These are phyloP conservation scores for Nipponia nippon DNA, from an alignment of 2,113 vertebrate species.

Conservation along the genomic window DNA sequence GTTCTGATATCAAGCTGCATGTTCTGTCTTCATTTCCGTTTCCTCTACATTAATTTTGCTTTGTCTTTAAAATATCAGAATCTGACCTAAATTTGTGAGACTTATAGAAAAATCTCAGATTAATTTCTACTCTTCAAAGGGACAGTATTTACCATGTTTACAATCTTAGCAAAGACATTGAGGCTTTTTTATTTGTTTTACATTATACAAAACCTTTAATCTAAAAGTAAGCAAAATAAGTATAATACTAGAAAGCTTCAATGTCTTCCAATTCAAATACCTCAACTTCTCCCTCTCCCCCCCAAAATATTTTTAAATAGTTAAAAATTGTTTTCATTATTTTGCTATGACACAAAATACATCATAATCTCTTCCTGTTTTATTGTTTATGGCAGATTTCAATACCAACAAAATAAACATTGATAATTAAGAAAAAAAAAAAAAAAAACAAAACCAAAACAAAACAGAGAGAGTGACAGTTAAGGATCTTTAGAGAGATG, in stretches of 20 bases:
- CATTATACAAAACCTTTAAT: neutral
- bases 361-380: neutral
- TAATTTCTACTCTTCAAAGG: neutral
- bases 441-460: neutral
- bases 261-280: neutral
- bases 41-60: neutral
- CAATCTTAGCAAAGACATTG: neutral
- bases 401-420: neutral
- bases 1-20: neutral
- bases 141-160: neutral
- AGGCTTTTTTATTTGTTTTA: neutral
- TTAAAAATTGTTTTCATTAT: neutral
- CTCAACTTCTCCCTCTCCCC: neutral
- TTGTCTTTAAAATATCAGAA: neutral
- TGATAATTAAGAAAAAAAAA: neutral
- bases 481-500: neutral
- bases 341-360: neutral
- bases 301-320: neutral
- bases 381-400: neutral
- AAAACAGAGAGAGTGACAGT: neutral
- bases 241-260: neutral
- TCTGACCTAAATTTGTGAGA: neutral
- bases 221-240: neutral
- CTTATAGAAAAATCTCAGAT: neutral
- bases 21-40: fast-evolving